Evolutionary conservation across 2,797 vertebrate genomes (phyloP).

Genomic region (Pipistrellus kuhlii): DNA sequence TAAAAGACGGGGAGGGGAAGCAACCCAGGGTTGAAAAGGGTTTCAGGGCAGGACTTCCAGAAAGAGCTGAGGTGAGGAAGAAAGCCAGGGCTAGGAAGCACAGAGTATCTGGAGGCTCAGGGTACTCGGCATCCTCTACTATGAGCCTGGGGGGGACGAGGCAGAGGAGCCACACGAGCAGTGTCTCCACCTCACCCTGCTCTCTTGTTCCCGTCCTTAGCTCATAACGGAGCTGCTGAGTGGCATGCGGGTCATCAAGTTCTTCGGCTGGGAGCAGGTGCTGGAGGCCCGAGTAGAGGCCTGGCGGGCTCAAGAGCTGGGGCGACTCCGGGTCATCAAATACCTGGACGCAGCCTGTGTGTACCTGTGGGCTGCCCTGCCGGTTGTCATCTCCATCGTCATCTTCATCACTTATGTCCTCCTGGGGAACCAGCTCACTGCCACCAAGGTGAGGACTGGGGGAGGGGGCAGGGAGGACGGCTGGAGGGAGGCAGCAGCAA

Average conservation of each 20-base stretch:
- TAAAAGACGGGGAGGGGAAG: neutral
- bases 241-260: slow-evolving; percentile 97
- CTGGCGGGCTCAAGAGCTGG: slow-evolving; percentile 91
- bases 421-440: slow-evolving; percentile 94
- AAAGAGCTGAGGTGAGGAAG: neutral
- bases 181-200: neutral
- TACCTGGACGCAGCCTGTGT: slow-evolving; percentile 97
- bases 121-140: neutral
- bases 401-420: slow-evolving; percentile 96
- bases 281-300: slow-evolving; percentile 89
- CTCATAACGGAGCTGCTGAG: slow-evolving; percentile 95
- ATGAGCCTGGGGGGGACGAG: neutral
- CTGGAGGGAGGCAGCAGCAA: neutral
- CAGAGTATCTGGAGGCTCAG: neutral
- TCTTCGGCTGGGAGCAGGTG: slow-evolving; percentile 95
- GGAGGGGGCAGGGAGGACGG: neutral
- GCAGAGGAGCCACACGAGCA: neutral
- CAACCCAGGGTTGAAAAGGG: neutral
- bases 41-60: neutral
- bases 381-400: slow-evolving; percentile 95
- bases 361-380: slow-evolving; percentile 97
- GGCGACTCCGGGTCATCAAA: slow-evolving; percentile 90
- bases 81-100: neutral
- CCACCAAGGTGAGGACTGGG: slow-evolving; percentile 91
- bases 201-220: slow-evolving; percentile 83